Evolutionary conservation across 2,888 invertebrate genomes (phyloP), one percentile per base, ranked within the genome.

Genomic region (Cheilosia variabilis): DNA sequence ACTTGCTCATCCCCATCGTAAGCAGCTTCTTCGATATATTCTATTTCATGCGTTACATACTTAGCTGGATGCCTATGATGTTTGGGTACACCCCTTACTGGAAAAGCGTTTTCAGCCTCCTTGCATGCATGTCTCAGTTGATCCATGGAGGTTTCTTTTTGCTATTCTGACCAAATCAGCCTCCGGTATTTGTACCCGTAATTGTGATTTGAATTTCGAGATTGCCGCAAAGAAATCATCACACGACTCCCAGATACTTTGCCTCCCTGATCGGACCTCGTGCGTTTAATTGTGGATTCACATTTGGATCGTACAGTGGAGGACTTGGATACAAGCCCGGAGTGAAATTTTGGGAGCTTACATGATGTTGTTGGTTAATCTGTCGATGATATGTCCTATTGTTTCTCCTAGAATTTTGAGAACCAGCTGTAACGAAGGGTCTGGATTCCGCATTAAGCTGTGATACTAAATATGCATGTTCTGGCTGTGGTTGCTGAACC

Each of bases 61-160:
- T 3, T 17, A 1, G n/a, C n/a, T 43, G 13, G 43, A 13, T 13
- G n/a, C 4, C n/a, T 5, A 13, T 43, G 43, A 7, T 13, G 43
- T 43, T 15, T 45, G 15, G 45, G 45, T 2, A 15, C 27, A n/a
- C 31, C 55, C n/a, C 27, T 31, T 2, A 6, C 5, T 4, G 45
- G 34, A 6, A n/a, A n/a, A n/a, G n/a, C n/a, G n/a, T n/a, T n/a
- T n/a, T n/a, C n/a, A n/a, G n/a, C n/a, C n/a, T n/a, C 71, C 37
- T 71, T 71, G 2, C 69, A 57, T 0, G 69, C 57, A 3, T 2
- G 15, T 6, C 69, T 57, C 6, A 69, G 47, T 2, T 50, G 71
- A 1, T 71, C 60, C 13, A 60, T 6, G 0, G 58, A 34, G 13
- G 15, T 69, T 69, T 0, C 43, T 13, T 7, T 69, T 69, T 0